Base-by-base conservation (phyloP, 2,113 vertebrate species). In the Strix aluco region DNA sequence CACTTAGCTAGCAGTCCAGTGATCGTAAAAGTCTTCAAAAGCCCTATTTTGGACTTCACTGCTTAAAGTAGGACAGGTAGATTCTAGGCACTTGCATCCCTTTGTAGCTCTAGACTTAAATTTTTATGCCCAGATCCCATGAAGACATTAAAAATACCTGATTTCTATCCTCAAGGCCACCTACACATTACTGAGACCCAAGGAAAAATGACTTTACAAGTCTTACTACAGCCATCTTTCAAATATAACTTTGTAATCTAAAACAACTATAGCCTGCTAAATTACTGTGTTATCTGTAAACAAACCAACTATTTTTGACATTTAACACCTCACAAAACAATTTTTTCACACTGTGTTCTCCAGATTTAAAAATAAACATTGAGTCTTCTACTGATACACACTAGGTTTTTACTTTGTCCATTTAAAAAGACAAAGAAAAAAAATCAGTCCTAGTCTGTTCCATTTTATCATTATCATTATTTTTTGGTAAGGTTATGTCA, bases 361-460 rank as follows among this genome's bases (percentile, higher is more conserved):
- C 51, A 55, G 27, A 81, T 49, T 58, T 13, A 27, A 88, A 88
- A 87, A 49, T 8, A 71, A 77, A 62, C 7, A n/a, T 15, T 7
- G 16, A 46, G 8, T 38, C 15, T 59, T 19, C 34, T 23, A 34
- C 5, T 52, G 44, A 49, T 9, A 40, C 8, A 67, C 18, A 52
- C 4, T 9, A 10, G 7, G 10, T 11, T 67, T 74, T 72, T 26
- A 30, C 38, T 25, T 47, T 36, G 22, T 7, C 9, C 11, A 1
- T 54, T 52, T 80, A 42, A 74, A 87, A 67, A 13, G 8, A 18
- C 6, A 49, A 57, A 52, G 12, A 55, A 42, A 61, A 49, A 2
- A 58, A 63, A n/a, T 2, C 32, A 40, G 8, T 1, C 5, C 29
- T 3, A 7, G 15, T 3, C 9, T 40, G 52, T 4, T 79, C 15